Conservation (phyloP, 2,113 vertebrate genomes). For the Sylvilagus bachmani region DNA sequence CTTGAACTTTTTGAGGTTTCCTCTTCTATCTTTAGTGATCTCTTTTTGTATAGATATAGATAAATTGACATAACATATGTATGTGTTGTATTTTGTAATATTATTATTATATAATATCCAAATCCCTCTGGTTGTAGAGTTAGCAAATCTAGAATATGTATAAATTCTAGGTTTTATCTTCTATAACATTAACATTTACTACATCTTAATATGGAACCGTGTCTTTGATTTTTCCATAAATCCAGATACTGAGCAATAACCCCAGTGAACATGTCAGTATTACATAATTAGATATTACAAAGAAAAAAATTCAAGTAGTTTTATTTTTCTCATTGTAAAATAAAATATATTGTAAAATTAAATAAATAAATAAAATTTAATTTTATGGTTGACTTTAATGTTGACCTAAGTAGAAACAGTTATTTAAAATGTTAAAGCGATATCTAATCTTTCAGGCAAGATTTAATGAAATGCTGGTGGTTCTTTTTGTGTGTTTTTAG, state of each 20-base stretch:
- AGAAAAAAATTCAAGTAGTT: neutral
- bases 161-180: neutral
- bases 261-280: neutral
- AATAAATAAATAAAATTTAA: neutral
- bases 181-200: neutral
- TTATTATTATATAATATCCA: neutral
- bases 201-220: neutral
- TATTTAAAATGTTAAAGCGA: neutral
- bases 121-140: neutral
- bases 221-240: neutral
- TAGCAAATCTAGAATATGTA: neutral
- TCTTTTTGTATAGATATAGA: neutral
- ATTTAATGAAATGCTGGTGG: neutral
- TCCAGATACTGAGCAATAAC: neutral
- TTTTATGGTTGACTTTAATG: slow-evolving; percentile 33
- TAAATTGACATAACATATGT: neutral
- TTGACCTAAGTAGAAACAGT: neutral
- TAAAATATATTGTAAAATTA: neutral
- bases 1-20: no score
- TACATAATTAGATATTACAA: neutral
- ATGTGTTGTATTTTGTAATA: neutral
- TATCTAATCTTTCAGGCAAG: neutral
- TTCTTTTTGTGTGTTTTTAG: slow-evolving; percentile 1
- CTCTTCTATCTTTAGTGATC: neutral
- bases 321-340: slow-evolving; percentile 25